Conservation (phyloP, 1,140 invertebrate genomes). For the Lucilia sericata region DNA sequence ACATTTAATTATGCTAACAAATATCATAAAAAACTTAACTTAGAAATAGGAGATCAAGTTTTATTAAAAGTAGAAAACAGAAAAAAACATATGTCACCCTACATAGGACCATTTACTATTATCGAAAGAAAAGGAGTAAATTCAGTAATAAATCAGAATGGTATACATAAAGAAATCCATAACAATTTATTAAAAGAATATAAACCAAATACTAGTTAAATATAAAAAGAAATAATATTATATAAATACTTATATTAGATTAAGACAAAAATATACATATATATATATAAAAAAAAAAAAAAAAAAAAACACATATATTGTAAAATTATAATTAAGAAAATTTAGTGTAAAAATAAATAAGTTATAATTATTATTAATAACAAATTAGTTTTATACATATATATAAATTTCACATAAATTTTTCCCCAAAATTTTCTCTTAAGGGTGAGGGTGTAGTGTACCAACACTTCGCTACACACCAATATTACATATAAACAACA, state of each 20-base stretch:
- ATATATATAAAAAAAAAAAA: no score
- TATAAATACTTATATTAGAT: no score
- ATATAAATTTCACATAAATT: no score
- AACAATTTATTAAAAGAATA: background rate
- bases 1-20: background rate
- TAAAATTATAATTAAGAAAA: no score
- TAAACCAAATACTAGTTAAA: background rate
- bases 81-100: background rate
- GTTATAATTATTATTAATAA: no score
- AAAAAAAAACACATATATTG: no score
- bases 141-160: background rate
- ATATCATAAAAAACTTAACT: slow-evolving; percentile 4
- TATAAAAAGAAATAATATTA: background rate
- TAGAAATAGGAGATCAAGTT: background rate
- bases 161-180: background rate
- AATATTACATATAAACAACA: no score
- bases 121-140: background rate
- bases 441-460: background rate
- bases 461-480: no score
- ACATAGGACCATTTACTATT: background rate
- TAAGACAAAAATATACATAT: no score
- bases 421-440: no score
- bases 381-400: no score
- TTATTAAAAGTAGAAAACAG: slow-evolving; percentile 15
- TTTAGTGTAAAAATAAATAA: no score